Evolutionary conservation across 2,888 invertebrate genomes (phyloP).

Genomic region (Papilio protenor): DNA sequence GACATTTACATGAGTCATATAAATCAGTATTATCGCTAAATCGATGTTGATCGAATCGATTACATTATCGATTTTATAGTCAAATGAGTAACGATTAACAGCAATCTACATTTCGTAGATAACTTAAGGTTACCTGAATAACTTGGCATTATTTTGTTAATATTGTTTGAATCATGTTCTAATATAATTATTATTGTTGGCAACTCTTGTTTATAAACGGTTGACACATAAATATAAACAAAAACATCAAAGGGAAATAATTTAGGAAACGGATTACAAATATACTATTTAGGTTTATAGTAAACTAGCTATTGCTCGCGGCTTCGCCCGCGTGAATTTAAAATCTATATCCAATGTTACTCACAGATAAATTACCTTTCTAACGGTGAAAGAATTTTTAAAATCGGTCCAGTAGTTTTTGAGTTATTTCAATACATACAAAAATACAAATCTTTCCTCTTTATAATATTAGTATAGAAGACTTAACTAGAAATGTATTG

Average conservation of each 20-base stretch:
- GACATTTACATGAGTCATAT: not conserved
- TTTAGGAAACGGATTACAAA: not conserved
- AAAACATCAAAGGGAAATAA: not conserved
- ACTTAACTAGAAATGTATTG: too few relatives aligned
- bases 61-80: constrained; percentile 26
- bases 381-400: too few relatives aligned
- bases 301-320: too few relatives aligned
- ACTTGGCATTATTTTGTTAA: not conserved
- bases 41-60: constrained; percentile 9
- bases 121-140: not conserved
- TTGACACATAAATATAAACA: not conserved
- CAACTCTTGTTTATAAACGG: not conserved
- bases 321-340: too few relatives aligned
- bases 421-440: too few relatives aligned
- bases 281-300: too few relatives aligned
- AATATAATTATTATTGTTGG: not conserved
- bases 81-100: constrained; percentile 6
- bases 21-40: constrained; percentile 8
- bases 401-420: too few relatives aligned
- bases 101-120: not conserved
- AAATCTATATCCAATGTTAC: too few relatives aligned
- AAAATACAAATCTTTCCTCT: too few relatives aligned
- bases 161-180: not conserved
- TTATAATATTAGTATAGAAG: too few relatives aligned
- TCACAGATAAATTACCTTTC: too few relatives aligned